Base-by-base conservation (phyloP, 2,113 vertebrate species). In the Phoenicopterus ruber region DNA sequence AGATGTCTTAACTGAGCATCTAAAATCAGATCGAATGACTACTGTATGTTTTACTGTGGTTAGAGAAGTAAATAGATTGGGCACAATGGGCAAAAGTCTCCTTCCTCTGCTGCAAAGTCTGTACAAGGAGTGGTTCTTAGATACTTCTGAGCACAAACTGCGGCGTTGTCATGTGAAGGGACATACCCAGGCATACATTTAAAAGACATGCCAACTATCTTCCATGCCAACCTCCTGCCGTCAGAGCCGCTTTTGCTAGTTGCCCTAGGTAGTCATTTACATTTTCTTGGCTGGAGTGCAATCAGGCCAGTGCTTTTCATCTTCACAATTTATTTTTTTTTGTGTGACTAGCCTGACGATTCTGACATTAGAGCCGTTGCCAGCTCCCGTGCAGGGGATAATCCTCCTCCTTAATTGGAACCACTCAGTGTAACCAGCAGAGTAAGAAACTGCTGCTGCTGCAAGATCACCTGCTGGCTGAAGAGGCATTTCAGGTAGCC, bases 371-470 rank as follows among this genome's bases (percentile, higher is more conserved):
- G 42, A 92, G 52, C 16, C 2, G 2, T 55, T 80, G 44, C 76
- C 92, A 93, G 44, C 70, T 92, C 61, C 40, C 77, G 79, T n/a
- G 54, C 65, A 86, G 86, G 24, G 38, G 42, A 91, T 92, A 97
- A 95, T 93, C 82, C 52, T 95, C 65, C 34, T 76, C 44, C 52
- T 67, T 96, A 92, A 93, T 49, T 94, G 88, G 80, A 96, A 61
- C 47, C 0, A 3, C 42, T 92, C 83, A 84, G 61, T 72, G 40
- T 84, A 92, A 90, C 83, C 73, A 67, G 72, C 44, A 58, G 91
- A 94, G 69, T 67, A 93, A 84, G 57, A 93, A 94, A 86, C 61
- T 67, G 21, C 78, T 91, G 44, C 52, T 2, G 2, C 61, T 93
- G 50, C 55, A 95, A 44, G 72, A 93, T 86, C 44, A 88, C 77